These are phyloP conservation scores for Gallinago stenura DNA, from an alignment of 2,797 vertebrate species.

Conservation along the genomic window DNA sequence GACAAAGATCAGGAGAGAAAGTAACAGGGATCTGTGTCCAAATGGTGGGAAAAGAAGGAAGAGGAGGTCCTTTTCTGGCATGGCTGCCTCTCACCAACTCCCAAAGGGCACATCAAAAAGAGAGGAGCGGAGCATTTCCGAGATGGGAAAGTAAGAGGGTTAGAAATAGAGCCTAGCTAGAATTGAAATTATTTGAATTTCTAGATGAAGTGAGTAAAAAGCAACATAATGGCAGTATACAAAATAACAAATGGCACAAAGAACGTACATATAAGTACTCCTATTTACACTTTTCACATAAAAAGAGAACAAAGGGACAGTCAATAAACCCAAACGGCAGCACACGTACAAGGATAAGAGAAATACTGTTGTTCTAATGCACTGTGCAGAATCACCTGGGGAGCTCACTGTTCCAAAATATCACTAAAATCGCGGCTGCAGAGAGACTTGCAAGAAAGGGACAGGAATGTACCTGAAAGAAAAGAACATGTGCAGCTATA, in stretches of 20 bases:
- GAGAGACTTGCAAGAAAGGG: not conserved
- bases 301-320: constrained; percentile 54
- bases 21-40: not conserved
- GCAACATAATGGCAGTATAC: not conserved
- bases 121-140: not conserved
- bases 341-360: not conserved
- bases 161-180: constrained; percentile 3
- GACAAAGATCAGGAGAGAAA: not conserved
- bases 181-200: constrained; percentile 52
- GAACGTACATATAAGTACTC: not conserved
- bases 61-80: not conserved
- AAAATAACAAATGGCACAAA: constrained; percentile 16
- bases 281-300: constrained; percentile 28
- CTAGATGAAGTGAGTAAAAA: constrained; percentile 19
- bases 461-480: constrained; percentile 32
- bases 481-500: not conserved
- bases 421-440: not conserved
- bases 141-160: not conserved
- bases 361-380: constrained; percentile 13
- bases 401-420: constrained; percentile 3
- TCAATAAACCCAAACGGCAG: constrained; percentile 23
- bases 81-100: not conserved
- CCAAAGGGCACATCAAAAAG: not conserved
- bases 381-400: not conserved
- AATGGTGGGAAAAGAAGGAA: not conserved